Conservation (phyloP, 2,113 vertebrate species). For the Columba livia region DNA sequence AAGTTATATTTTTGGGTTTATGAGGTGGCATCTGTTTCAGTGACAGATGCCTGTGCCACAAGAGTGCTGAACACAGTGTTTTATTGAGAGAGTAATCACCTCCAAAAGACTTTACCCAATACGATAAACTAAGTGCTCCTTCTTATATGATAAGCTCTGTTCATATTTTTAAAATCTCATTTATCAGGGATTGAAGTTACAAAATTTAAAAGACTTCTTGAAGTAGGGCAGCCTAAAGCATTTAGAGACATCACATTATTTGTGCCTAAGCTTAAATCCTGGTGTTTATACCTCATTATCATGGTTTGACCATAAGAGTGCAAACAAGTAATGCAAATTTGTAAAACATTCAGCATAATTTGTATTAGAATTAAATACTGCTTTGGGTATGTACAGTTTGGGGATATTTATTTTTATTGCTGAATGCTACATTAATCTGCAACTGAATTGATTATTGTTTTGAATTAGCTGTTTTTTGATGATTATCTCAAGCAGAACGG, state of each 20-base stretch:
- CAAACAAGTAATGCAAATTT: conserved; percentile 11
- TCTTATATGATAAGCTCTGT: background rate
- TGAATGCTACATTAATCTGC: background rate
- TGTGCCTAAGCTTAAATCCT: background rate
- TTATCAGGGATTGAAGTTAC: background rate
- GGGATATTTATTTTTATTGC: conserved; percentile 7
- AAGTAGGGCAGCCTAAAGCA: background rate
- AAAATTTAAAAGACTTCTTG: background rate
- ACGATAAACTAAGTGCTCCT: background rate
- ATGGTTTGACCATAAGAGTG: background rate
- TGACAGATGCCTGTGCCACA: conserved; percentile 42
- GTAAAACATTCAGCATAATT: background rate
- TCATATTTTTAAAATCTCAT: background rate
- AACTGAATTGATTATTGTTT: background rate
- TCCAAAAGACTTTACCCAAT: conserved; percentile 16
- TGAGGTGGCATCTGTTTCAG: conserved; percentile 46
- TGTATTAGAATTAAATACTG: conserved; percentile 2
- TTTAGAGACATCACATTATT: background rate
- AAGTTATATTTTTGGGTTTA: background rate
- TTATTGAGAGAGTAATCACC: background rate
- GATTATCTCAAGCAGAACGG: conserved; percentile 16
- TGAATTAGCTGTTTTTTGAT: conserved; percentile 17
- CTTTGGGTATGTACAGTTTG: background rate
- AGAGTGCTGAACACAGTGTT: background rate
- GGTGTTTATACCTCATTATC: conserved; percentile 16